Base-by-base conservation (phyloP, 2,888 invertebrate species). In the Oithona nana region DNA sequence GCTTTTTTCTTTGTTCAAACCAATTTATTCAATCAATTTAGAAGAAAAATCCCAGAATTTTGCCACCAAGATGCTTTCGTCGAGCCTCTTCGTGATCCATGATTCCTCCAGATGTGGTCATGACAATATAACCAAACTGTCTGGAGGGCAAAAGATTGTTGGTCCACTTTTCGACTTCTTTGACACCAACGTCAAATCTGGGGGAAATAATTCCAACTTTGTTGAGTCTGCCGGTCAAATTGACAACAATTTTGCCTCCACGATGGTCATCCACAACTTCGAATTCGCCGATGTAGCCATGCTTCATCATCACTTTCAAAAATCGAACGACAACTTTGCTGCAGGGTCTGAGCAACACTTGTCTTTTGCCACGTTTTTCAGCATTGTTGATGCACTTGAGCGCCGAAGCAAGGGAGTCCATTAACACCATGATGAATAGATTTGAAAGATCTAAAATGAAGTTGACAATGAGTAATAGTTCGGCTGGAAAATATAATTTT, bases 61-160 rank as follows among this genome's bases (percentile, higher is more conserved):
- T 99, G 71, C 98, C 98, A 82, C 98, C 98, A 68, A 97, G 82
- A 81, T 99, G 98, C 83, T 97, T 98, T 77, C 95, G 83, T 79
- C 95, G 88, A 69, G 98, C 98, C 79, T 99, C 98, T 79, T 98
- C 97, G 71, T 99, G 98, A 75, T 99, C 98, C 97, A 99, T 97
- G 73, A 99, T 98, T 69, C 98, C 98, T 70, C 93, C 94, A 70
- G 97, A 97, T 64, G 98, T 99, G 69, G 98, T 98, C 71, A 99
- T 78, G 63, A 99, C 97, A 72, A 99, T 85, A 76, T 87, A 97
- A 69, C 97, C 98, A 77, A 99, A 99, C 80, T 99, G 98, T 80
- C 98, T 83, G 67, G 97, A 98, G 65, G 98, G 98, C 71, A 98
- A 79, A 68, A 99, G 80, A 73, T 87, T 88, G 76, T 90, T 93